Conservation (phyloP, 2,113 vertebrate genomes). For the Notechis scutatus region DNA sequence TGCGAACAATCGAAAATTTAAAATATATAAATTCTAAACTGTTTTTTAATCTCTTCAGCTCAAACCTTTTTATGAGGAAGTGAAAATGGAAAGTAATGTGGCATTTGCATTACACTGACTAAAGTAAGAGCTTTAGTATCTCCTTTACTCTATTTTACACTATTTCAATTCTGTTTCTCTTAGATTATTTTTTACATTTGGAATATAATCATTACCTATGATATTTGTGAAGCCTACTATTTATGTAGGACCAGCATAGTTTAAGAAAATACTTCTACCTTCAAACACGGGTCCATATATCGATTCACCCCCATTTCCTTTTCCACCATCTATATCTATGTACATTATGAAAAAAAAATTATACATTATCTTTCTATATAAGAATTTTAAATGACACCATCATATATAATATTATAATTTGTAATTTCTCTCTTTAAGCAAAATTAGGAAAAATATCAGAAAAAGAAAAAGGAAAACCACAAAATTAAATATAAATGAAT, state of each 20-base stretch:
- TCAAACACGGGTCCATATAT: conserved; percentile 84
- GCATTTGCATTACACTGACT: not conserved
- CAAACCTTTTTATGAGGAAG: not conserved
- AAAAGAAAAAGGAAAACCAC: not conserved
- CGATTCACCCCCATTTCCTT: conserved; percentile 78
- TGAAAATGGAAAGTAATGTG: not conserved
- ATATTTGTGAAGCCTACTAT: not conserved
- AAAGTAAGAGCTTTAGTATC: not conserved
- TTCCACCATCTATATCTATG: conserved; percentile 78
- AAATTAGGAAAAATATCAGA: not conserved
- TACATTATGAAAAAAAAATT: conserved; percentile 22
- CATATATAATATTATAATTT: not conserved
- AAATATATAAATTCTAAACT: not conserved
- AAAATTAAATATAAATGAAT: not conserved
- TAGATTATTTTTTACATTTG: not conserved
- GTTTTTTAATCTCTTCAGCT: not conserved
- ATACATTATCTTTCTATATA: not conserved
- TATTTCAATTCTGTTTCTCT: not conserved
- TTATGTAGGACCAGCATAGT: not conserved
- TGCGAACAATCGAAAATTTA: not conserved
- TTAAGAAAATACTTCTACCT: conserved; percentile 59
- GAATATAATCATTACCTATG: not conserved
- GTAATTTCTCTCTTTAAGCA: not conserved
- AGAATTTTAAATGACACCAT: not conserved
- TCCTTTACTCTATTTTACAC: not conserved